phyloP scores from a whole-genome alignment of 2,888 invertebrate genomes.

The Lithophane ornitopus region DNA sequence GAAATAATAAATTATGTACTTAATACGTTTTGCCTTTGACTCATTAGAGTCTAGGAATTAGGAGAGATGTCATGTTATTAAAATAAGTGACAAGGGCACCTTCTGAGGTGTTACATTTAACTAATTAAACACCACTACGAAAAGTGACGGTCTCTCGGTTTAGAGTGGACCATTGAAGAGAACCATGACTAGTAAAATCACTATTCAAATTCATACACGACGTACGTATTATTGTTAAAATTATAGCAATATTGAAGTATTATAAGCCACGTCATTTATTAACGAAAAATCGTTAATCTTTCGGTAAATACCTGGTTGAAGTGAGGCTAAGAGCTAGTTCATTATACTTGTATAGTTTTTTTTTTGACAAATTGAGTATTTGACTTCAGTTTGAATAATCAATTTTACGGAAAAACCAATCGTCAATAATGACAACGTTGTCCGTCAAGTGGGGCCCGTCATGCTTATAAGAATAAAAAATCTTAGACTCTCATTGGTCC shows the following conservation, averaged over 20 bases:
- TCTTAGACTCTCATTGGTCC: not conserved
- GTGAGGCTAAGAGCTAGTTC: conserved; percentile 14
- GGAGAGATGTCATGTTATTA: not conserved
- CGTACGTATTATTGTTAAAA: not conserved
- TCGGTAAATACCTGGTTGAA: conserved; percentile 21
- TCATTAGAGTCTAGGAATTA: not conserved
- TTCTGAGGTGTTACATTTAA: too few relatives aligned
- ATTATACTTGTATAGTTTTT: conserved; percentile 4
- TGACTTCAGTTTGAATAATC: conserved; percentile 1
- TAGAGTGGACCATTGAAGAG: not conserved
- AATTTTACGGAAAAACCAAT: conserved; percentile 34
- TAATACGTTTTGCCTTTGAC: not conserved
- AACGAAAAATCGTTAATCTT: conserved; percentile 7
- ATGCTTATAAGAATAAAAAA: not conserved
- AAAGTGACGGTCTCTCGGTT: not conserved
- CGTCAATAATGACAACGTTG: not conserved
- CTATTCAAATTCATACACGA: not conserved
- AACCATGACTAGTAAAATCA: conserved; percentile 5
- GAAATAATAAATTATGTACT: not conserved
- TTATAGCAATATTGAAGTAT: not conserved
- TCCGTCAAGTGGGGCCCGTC: not conserved
- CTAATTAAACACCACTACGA: not conserved
- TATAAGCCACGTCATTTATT: not conserved
- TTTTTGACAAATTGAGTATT: conserved; percentile 28
- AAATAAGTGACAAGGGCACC: not conserved